Base-by-base conservation (phyloP, 2,113 vertebrate species). In the Pseudopipra pipra region DNA sequence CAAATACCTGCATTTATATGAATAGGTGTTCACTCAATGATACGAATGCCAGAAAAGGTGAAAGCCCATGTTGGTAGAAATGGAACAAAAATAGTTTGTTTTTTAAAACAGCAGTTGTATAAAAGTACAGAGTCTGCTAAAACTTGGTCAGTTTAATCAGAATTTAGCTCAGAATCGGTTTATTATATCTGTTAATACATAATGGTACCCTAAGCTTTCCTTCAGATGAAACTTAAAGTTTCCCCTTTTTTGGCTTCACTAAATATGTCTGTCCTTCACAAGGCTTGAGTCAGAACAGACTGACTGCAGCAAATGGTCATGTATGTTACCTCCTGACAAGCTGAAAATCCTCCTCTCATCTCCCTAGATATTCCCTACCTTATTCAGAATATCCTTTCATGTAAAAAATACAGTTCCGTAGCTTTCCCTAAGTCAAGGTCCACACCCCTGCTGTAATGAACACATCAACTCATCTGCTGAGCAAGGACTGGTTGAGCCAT, bases 401-500 rank as follows among this genome's bases (percentile, higher is more conserved):
- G 7, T 24, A 62, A 8, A 41, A 85, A 93, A 49, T 46, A 28
- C 27, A 68, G 49, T 13, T 71, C 14, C 8, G 15, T 51, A 1
- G 52, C 66, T 67, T 93, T 55, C 27, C 85, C 13, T 78, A 56
- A 31, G 20, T 5, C 44, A n/a, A 79, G 28, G 28, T 68, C 37
- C 58, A 54, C 28, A 35, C 25, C 24, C 58, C 43, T 37, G 33
- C 39, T 68, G 25, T 28, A 33, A 44, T 30, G 47, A 66, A 24
- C 24, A n/a, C 0, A 0, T 51, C 22, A 67, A 20, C 46, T 70
- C 17, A 15, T 41, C 25, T 85, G 46, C 33, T 43, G 13, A 46
- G 30, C 0, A 0, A 16, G 37, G 27, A 65, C 56, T 3, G 8
- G 28, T 35, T 0, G 2, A 63, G 52, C 24, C n/a, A 25, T 2